Conservation (phyloP, 2,797 vertebrate species). For the Sebastes diaconus region DNA sequence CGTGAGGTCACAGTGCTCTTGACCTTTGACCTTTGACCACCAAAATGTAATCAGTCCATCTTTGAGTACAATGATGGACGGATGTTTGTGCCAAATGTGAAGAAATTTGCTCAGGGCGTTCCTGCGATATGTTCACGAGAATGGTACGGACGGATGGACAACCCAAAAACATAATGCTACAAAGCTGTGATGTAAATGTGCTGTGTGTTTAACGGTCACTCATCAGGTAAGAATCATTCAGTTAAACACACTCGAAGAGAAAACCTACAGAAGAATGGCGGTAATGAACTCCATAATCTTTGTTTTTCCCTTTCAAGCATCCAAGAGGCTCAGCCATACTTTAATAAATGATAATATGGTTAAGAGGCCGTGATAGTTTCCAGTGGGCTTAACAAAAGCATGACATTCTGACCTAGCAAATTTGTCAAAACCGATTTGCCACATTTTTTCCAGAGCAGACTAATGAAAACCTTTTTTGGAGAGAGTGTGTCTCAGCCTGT, state of each 20-base stretch:
- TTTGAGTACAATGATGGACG: neutral
- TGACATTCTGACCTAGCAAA: constrained; percentile 69
- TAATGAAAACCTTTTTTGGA: constrained; percentile 71
- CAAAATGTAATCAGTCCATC: too few relatives aligned
- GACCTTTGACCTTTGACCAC: too few relatives aligned
- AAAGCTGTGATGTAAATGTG: constrained; percentile 22
- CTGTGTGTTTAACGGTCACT: constrained; percentile 29
- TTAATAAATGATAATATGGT: constrained; percentile 39
- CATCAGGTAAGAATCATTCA: constrained; percentile 19
- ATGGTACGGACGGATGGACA: neutral
- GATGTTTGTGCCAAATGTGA: neutral
- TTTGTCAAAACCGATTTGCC: constrained; percentile 75
- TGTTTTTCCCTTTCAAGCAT: constrained; percentile 42
- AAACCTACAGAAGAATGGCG: constrained; percentile 13
- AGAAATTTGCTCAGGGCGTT: neutral
- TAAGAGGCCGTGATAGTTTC: constrained; percentile 52
- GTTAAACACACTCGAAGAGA: constrained; percentile 29
- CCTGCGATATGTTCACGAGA: neutral
- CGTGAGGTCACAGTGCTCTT: too few relatives aligned
- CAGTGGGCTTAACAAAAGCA: constrained; percentile 52
- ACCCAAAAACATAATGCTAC: neutral
- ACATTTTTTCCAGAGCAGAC: constrained; percentile 74
- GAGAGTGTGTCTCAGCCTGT: constrained; percentile 54
- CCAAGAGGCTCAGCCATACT: constrained; percentile 31
- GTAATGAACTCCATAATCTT: constrained; percentile 30